Evolutionary conservation across 2,113 vertebrate species (phyloP).

Genomic region (Pavo muticus): DNA sequence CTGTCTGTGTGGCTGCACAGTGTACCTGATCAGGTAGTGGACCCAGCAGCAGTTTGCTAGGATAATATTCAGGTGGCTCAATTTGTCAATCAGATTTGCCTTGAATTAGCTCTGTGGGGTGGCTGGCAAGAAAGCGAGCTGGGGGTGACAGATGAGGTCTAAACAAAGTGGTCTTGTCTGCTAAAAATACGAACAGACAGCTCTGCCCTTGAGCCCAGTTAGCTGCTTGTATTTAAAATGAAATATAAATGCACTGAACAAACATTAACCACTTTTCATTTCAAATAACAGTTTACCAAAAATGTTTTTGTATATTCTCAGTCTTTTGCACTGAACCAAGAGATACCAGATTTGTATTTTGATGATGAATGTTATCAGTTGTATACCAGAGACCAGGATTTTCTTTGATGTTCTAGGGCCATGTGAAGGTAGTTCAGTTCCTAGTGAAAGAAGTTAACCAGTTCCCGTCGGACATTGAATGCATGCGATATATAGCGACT

Average conservation of each 20-base stretch:
- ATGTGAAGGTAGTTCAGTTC: slow-evolving; percentile 98
- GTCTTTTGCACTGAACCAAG: neutral
- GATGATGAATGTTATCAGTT: neutral
- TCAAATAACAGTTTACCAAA: neutral
- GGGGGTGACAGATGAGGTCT: neutral
- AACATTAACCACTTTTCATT: neutral
- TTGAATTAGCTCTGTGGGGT: fast-evolving
- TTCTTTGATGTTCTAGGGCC: slow-evolving; percentile 82
- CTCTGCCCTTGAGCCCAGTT: neutral
- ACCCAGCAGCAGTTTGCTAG: neutral
- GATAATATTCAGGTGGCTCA: neutral
- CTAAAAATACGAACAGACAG: neutral
- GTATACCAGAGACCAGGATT: neutral
- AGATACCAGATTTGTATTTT: neutral
- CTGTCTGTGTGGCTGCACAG: neutral
- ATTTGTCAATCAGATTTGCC: neutral
- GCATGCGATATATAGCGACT: slow-evolving; percentile 99
- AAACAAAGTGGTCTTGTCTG: neutral
- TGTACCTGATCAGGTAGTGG: neutral
- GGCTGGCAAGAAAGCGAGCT: neutral
- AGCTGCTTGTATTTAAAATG: neutral
- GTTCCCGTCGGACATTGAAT: slow-evolving; percentile 98
- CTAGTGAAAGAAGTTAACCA: slow-evolving; percentile 99
- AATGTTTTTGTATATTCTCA: neutral
- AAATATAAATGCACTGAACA: neutral